These are phyloP conservation scores for Tinamus guttatus DNA, from an alignment of 2,113 vertebrate genomes.

Conservation along the genomic window DNA sequence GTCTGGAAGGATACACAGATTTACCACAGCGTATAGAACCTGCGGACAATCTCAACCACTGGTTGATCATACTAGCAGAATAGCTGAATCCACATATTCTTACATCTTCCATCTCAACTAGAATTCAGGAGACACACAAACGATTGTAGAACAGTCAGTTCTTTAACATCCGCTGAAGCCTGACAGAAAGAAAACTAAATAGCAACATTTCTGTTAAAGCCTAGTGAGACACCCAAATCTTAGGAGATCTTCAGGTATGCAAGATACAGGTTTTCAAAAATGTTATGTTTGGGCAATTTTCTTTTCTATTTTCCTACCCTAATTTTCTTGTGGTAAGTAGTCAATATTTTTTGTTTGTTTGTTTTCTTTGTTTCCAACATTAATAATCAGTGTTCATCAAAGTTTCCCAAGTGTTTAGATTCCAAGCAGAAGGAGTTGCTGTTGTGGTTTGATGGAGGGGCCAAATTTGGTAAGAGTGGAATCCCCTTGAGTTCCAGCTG, in stretches of 20 bases:
- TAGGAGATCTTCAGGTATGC: neutral
- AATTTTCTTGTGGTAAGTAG: too few relatives aligned
- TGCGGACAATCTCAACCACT: accelerated
- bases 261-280: too few relatives aligned
- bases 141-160: neutral
- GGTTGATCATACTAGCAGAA: accelerated
- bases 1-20: neutral
- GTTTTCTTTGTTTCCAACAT: too few relatives aligned
- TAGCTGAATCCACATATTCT: neutral
- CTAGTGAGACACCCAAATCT: accelerated
- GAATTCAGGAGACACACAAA: accelerated
- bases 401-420: too few relatives aligned
- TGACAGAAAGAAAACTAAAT: neutral
- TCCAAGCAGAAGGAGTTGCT: too few relatives aligned
- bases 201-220: neutral
- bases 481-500: too few relatives aligned
- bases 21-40: neutral
- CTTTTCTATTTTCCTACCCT: too few relatives aligned
- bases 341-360: too few relatives aligned
- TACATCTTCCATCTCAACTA: neutral
- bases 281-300: too few relatives aligned
- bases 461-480: too few relatives aligned
- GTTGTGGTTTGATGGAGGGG: too few relatives aligned
- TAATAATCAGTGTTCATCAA: too few relatives aligned
- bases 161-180: neutral